phyloP scores from a whole-genome alignment of 2,888 invertebrate species.

The Prenolepis imparis region DNA sequence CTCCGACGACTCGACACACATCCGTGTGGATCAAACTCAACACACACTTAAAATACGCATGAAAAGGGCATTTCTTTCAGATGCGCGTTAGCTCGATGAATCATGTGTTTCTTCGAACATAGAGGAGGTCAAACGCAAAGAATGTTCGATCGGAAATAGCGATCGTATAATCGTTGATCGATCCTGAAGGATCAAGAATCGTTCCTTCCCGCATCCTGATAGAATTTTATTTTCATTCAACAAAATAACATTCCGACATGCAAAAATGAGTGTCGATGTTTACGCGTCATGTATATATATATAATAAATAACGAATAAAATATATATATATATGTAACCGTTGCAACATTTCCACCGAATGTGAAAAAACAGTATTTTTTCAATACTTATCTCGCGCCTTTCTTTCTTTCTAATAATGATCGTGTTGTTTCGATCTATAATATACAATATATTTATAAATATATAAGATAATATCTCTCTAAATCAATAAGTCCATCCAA shows the following conservation, averaged over 20 bases:
- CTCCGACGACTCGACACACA: not conserved
- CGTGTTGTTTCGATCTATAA: not conserved
- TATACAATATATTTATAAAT: not conserved
- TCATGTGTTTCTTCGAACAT: conserved; percentile 31
- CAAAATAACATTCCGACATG: conserved; percentile 6
- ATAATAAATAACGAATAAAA: conserved; percentile 40
- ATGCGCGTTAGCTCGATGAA: conserved; percentile 44
- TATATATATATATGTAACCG: conserved; percentile 38
- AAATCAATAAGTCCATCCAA: not conserved
- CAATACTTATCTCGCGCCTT: conserved; percentile 7
- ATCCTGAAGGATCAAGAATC: conserved; percentile 28
- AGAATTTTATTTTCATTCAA: conserved; percentile 39
- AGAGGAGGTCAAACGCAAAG: not conserved
- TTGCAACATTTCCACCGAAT: conserved; percentile 39
- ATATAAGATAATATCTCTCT: not conserved
- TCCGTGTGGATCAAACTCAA: conserved; percentile 11
- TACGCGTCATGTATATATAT: conserved; percentile 42
- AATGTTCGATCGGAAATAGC: conserved; percentile 32
- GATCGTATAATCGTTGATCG: conserved; percentile 26
- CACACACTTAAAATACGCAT: not conserved
- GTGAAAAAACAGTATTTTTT: conserved; percentile 6
- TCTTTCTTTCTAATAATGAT: not conserved
- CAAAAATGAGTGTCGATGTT: conserved; percentile 10
- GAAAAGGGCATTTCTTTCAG: conserved; percentile 33
- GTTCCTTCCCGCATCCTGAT: conserved; percentile 5